A percentile compares a stretch with the other conserved stretches of the same genome.
Conservation (phyloP, 2,113 vertebrate genomes). For the Mugil cephalus region DNA sequence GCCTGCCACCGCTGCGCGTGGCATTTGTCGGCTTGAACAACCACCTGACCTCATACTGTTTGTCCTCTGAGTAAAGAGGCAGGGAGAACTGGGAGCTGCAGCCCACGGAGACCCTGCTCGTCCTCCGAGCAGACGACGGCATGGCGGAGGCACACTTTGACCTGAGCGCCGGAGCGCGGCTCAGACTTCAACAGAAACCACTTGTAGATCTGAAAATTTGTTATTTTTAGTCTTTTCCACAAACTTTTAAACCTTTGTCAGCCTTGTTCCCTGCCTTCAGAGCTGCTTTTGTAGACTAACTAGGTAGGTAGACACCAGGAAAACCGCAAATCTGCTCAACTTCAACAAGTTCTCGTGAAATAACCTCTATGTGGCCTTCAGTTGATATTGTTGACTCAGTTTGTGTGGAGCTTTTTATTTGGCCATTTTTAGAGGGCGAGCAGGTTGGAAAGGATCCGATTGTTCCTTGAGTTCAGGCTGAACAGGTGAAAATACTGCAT, state of each 20-base stretch:
- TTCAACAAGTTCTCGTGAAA: conserved; percentile 54
- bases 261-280: conserved; percentile 72
- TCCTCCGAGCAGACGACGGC: conserved; percentile 5
- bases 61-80: conserved; percentile 58
- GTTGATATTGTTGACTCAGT: conserved; percentile 42
- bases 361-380: conserved; percentile 79
- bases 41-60: conserved; percentile 79
- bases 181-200: conserved; percentile 54
- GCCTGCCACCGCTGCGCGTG: conserved; percentile 28
- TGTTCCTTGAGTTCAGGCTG: conserved; percentile 11
- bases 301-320: conserved; percentile 53
- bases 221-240: conserved; percentile 64
- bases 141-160: conserved; percentile 30
- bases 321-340: conserved; percentile 36
- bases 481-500: conserved; percentile 48
- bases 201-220: conserved; percentile 63
- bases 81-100: conserved; percentile 48
- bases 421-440: conserved; percentile 46
- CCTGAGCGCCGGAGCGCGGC: conserved; percentile 30
- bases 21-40: conserved; percentile 70
- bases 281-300: conserved; percentile 74
- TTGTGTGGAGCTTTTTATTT: conserved; percentile 25
- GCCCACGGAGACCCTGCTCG: conserved; percentile 17
- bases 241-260: conserved; percentile 70
- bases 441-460: neutral